Conservation (phyloP, 2,797 vertebrate genomes). For the Tinamus major region DNA sequence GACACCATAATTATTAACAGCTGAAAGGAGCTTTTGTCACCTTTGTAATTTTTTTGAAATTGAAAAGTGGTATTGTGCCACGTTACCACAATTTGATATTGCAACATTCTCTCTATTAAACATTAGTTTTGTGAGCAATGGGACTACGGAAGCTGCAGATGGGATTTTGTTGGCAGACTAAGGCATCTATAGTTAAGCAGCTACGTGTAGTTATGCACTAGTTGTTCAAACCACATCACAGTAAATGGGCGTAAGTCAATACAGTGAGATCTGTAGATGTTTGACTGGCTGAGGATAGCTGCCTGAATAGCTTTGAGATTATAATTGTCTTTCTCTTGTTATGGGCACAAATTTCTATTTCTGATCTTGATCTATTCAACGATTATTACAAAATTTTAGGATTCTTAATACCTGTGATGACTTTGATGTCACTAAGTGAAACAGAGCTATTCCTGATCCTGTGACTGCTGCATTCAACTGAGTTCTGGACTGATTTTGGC, state of each 20-base stretch:
- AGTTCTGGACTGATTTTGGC: not conserved
- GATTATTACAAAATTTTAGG: not conserved
- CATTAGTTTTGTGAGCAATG: not conserved
- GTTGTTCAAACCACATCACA: not conserved
- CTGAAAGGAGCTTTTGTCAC: not conserved
- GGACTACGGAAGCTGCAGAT: not conserved
- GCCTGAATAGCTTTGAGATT: not conserved
- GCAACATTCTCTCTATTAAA: not conserved
- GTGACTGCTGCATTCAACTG: not conserved
- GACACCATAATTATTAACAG: not conserved
- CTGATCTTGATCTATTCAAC: not conserved
- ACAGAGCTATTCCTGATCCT: not conserved
- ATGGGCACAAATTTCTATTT: not conserved
- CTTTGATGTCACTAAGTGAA: not conserved
- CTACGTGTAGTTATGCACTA: not conserved
- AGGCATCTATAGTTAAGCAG: not conserved
- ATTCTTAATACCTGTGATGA: not conserved
- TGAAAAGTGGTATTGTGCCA: not conserved
- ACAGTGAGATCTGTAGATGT: not conserved
- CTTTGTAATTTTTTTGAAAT: not conserved
- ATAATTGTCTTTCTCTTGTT: not conserved
- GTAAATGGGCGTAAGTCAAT: not conserved
- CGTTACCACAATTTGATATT: not conserved
- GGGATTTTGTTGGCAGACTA: not conserved
- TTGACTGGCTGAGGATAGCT: no score